phyloP scores from a whole-genome alignment of 2,888 invertebrate genomes.

The Harpagoxenus sublaevis region DNA sequence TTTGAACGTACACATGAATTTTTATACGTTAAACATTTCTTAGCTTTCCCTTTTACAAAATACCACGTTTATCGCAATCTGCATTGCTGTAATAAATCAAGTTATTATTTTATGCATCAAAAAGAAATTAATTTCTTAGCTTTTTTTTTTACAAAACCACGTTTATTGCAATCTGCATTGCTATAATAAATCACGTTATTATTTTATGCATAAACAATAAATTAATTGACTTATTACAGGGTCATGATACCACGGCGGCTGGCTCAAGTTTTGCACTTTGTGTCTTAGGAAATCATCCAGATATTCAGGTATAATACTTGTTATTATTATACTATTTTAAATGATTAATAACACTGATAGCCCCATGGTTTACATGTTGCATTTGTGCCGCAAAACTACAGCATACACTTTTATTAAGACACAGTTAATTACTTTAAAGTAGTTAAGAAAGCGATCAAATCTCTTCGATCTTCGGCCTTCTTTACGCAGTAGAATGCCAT shows the following conservation, averaged over 20 bases:
- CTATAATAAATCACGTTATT: not conserved
- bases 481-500: constrained; percentile 92
- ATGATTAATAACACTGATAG: not conserved
- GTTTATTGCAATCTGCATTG: not conserved
- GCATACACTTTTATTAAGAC: not conserved
- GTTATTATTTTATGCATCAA: not conserved
- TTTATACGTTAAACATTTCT: not conserved
- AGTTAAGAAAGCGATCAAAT: constrained; percentile 90
- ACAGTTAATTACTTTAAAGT: constrained; percentile 72
- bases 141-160: not conserved
- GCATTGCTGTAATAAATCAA: not conserved
- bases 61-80: not conserved
- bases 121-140: not conserved
- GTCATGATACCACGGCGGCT: constrained; percentile 94
- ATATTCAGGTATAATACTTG: constrained; percentile 88
- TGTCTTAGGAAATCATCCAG: constrained; percentile 91
- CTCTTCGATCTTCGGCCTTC: constrained; percentile 89
- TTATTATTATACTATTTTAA: not conserved
- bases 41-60: not conserved
- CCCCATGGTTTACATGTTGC: not conserved
- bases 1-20: not conserved
- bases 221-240: constrained; percentile 85
- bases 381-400: not conserved
- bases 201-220: not conserved
- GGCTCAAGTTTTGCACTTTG: constrained; percentile 94